These are phyloP conservation scores for Lathronympha strigana DNA, from an alignment of 2,888 invertebrate species.

Conservation along the genomic window DNA sequence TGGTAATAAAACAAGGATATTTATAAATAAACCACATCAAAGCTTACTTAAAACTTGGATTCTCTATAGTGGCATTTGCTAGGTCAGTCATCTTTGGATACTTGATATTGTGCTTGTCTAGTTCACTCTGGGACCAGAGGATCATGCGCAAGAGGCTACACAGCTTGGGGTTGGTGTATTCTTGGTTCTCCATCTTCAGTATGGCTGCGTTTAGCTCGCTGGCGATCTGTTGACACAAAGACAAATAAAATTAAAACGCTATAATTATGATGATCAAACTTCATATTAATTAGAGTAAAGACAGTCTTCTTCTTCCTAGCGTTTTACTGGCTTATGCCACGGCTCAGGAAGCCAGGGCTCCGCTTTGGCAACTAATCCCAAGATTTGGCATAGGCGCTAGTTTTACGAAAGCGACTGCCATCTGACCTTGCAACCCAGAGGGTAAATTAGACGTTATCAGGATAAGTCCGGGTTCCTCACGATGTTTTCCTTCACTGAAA, in stretches of 20 bases:
- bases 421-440: no score
- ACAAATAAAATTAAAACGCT: constrained; percentile 74
- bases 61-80: constrained; percentile 92
- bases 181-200: constrained; percentile 95
- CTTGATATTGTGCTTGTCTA: constrained; percentile 97
- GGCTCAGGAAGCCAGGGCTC: no score
- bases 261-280: no score
- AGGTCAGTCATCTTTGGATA: constrained; percentile 98
- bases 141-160: constrained; percentile 96
- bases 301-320: no score
- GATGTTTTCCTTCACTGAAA: no score
- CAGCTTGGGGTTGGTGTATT: constrained; percentile 95
- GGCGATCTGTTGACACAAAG: constrained; percentile 87
- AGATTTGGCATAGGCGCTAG: no score
- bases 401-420: no score
- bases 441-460: no score
- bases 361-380: no score
- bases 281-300: no score
- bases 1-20: constrained; percentile 17
- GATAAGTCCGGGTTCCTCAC: no score
- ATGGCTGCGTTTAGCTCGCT: constrained; percentile 99
- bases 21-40: constrained; percentile 33
- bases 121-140: constrained; percentile 97
- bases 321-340: no score
- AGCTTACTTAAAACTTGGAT: constrained; percentile 81